Conservation (phyloP, 2,797 vertebrate species). For the Macrochelys suwanniensis region DNA sequence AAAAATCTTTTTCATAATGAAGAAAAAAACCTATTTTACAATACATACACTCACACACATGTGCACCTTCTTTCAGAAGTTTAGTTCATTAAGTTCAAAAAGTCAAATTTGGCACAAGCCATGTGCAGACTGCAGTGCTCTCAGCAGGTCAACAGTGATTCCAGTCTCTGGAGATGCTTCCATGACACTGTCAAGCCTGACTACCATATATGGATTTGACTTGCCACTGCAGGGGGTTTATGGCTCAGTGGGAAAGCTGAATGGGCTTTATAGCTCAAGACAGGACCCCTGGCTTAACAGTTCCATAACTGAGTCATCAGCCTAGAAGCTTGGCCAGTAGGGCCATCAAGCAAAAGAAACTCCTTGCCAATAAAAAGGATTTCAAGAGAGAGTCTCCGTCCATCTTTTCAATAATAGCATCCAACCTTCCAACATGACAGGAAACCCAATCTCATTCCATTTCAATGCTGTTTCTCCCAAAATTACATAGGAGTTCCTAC, state of each 20-base stretch:
- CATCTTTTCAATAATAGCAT: background rate
- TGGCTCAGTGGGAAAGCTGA: background rate
- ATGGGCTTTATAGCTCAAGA: background rate
- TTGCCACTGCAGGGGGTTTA: background rate
- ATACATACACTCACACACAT: background rate
- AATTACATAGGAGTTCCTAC: background rate
- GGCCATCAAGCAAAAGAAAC: background rate
- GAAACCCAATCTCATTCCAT: background rate
- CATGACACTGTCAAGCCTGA: too few relatives aligned
- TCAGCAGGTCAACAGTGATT: background rate
- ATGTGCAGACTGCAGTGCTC: background rate
- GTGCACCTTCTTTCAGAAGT: background rate
- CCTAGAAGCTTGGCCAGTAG: background rate
- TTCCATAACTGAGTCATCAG: background rate
- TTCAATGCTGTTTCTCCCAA: background rate
- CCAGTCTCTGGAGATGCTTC: background rate
- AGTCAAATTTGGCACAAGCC: background rate
- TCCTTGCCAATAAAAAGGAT: background rate
- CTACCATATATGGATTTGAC: too few relatives aligned
- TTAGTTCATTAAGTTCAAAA: background rate
- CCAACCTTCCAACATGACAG: background rate
- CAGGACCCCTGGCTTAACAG: background rate
- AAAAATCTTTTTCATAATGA: constrained; percentile 12
- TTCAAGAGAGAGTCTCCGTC: background rate
- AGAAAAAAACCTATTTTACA: constrained; percentile 2